These are phyloP conservation scores for Thyatira batis DNA, from an alignment of 2,888 invertebrate species.

Conservation along the genomic window DNA sequence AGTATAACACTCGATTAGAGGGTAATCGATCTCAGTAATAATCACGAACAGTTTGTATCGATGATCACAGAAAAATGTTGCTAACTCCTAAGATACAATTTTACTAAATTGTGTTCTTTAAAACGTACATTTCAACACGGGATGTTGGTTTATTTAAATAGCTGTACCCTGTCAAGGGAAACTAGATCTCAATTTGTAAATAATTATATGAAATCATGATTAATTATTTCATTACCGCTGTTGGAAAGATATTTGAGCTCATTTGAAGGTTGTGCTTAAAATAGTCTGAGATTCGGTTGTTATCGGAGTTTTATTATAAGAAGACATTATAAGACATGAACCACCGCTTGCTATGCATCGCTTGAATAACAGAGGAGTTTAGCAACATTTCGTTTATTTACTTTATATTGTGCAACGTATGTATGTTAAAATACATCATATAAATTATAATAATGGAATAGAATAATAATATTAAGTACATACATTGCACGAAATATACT, in stretches of 20 bases:
- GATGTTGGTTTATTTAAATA: neutral
- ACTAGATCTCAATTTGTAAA: constrained; percentile 49
- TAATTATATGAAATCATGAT: constrained; percentile 32
- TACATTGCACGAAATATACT: constrained; percentile 34
- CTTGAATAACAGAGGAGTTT: constrained; percentile 49
- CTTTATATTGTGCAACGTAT: constrained; percentile 5
- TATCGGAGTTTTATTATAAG: constrained; percentile 27
- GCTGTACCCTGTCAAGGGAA: constrained; percentile 18
- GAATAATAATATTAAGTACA: constrained; percentile 19
- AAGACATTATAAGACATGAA: constrained; percentile 1
- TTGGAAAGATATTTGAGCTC: constrained; percentile 52
- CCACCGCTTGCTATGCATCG: constrained; percentile 9
- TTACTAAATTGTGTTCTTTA: neutral
- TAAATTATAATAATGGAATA: constrained; percentile 6
- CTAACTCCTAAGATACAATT: constrained; percentile 51
- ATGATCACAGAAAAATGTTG: constrained; percentile 61
- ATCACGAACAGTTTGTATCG: constrained; percentile 43
- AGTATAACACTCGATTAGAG: constrained; percentile 56
- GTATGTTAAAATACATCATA: constrained; percentile 2
- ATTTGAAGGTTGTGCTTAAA: constrained; percentile 72
- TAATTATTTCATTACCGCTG: constrained; percentile 23
- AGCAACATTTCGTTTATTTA: constrained; percentile 58
- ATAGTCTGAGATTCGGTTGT: constrained; percentile 62
- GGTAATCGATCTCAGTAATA: constrained; percentile 66
- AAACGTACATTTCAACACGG: neutral